Evolutionary conservation across 2,113 vertebrate species (phyloP).

Genomic region (western clawed frog (Xenopus tropicalis)): DNA sequence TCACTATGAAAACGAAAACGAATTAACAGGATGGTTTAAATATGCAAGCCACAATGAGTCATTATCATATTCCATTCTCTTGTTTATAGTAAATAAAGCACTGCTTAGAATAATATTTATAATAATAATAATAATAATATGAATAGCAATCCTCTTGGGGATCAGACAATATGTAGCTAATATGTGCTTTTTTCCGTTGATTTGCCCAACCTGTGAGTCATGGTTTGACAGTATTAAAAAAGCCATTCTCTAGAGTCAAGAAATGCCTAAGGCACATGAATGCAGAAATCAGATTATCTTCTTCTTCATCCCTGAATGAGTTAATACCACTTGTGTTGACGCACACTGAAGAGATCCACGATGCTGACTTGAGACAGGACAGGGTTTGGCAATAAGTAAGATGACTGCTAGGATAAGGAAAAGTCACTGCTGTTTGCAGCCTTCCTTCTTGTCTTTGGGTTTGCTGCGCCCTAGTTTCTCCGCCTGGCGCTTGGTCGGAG

Average conservation of each 20-base stretch:
- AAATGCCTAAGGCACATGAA: conserved; percentile 45
- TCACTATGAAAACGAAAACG: background rate
- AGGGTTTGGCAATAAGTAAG: conserved; percentile 27
- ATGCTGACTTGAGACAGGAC: conserved; percentile 18
- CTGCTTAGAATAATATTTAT: conserved; percentile 25
- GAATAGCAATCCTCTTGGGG: conserved; percentile 14
- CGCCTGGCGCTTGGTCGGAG: conserved; percentile 66
- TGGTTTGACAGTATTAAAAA: conserved; percentile 9
- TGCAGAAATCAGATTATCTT: conserved; percentile 39
- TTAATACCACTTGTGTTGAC: conserved; percentile 40
- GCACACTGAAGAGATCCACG: conserved; percentile 11
- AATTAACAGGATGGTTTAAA: conserved; percentile 2
- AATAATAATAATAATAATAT: conserved; percentile 16
- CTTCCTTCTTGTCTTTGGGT: conserved; percentile 72
- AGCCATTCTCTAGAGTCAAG: conserved; percentile 35
- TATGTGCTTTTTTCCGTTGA: conserved; percentile 28
- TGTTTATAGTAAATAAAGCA: conserved; percentile 11
- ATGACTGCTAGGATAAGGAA: background rate
- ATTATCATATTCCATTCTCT: conserved; percentile 8
- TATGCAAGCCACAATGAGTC: conserved; percentile 25
- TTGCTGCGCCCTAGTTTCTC: conserved; percentile 63
- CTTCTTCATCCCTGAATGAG: conserved; percentile 44
- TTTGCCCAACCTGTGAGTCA: conserved; percentile 3
- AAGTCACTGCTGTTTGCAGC: conserved; percentile 49
- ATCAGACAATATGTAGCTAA: conserved; percentile 26